These are phyloP conservation scores for Ornithoptera priamus DNA, from an alignment of 2,888 invertebrate species.

Conservation along the genomic window DNA sequence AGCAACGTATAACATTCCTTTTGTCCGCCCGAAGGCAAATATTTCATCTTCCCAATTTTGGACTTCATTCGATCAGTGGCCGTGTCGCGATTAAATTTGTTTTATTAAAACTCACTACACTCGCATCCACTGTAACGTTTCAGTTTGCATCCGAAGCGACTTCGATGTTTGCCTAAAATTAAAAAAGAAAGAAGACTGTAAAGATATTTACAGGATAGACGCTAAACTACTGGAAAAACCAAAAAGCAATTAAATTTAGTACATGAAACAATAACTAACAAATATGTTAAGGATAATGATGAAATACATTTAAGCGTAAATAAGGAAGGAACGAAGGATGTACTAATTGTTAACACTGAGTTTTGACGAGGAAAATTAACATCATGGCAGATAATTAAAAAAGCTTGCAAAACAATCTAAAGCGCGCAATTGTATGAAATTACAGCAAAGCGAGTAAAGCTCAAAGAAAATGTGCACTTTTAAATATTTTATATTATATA, in stretches of 20 bases:
- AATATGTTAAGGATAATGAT: constrained; percentile 2
- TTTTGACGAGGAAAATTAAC: constrained; percentile 7
- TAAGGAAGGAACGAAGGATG: constrained; percentile 21
- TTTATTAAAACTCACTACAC: constrained; percentile 32
- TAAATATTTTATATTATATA: too few relatives aligned
- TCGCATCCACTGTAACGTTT: constrained; percentile 33
- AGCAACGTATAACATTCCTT: constrained; percentile 82
- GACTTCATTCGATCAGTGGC: constrained; percentile 72
- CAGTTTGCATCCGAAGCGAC: constrained; percentile 29
- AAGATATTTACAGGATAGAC: constrained; percentile 61
- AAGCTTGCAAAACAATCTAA: neutral
- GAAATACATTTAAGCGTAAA: constrained; percentile 2
- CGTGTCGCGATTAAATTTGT: constrained; percentile 37
- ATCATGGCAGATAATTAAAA: neutral
- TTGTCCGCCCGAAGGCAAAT: constrained; percentile 79
- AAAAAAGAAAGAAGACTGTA: constrained; percentile 62
- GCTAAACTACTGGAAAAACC: constrained; percentile 16
- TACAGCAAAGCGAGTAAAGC: neutral
- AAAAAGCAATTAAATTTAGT: constrained; percentile 16
- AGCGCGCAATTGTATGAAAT: too few relatives aligned
- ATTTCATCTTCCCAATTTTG: constrained; percentile 80
- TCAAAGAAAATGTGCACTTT: too few relatives aligned
- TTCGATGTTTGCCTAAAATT: constrained; percentile 42
- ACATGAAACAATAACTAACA: constrained; percentile 4
- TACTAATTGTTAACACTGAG: constrained; percentile 14